phyloP scores from a whole-genome alignment of 2,888 invertebrate genomes.

The Drosophila anomelani region DNA sequence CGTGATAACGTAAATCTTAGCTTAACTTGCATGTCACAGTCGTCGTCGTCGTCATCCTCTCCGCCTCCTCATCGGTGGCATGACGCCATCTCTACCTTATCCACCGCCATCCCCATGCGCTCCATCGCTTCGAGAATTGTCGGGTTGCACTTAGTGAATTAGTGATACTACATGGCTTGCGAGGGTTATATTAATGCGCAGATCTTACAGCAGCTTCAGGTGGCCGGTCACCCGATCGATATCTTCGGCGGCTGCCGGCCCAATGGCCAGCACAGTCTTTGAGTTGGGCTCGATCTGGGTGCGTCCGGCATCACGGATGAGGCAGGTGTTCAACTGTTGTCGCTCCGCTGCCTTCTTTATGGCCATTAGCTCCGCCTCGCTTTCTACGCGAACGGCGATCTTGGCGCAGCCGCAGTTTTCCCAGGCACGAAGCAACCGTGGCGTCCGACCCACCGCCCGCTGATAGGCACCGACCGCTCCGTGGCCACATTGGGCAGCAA shows the following conservation, averaged over 20 bases:
- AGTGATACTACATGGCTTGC: conserved; percentile 34
- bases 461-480: conserved; percentile 95
- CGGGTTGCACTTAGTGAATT: conserved; percentile 24
- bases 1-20: conserved; percentile 49
- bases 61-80: conserved; percentile 5
- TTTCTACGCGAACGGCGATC: conserved; percentile 93
- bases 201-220: conserved; percentile 90
- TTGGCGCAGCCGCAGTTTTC: conserved; percentile 92
- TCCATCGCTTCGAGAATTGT: conserved; percentile 55
- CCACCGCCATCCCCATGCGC: conserved; percentile 22
- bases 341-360: conserved; percentile 89
- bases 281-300: conserved; percentile 96
- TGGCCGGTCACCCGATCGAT: conserved; percentile 94
- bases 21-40: conserved; percentile 62
- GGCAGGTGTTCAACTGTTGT: conserved; percentile 89
- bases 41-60: conserved; percentile 24
- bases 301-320: conserved; percentile 95
- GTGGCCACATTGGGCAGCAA: conserved; percentile 97
- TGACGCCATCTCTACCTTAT: conserved; percentile 21
- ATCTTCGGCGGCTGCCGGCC: conserved; percentile 92
- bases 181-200: conserved; percentile 16
- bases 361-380: conserved; percentile 89
- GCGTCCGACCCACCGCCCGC: conserved; percentile 87
- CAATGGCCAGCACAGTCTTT: conserved; percentile 95
- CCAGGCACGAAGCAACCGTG: conserved; percentile 87